phyloP scores from a whole-genome alignment of 2,888 invertebrate genomes.

The Campoplex nolae region DNA sequence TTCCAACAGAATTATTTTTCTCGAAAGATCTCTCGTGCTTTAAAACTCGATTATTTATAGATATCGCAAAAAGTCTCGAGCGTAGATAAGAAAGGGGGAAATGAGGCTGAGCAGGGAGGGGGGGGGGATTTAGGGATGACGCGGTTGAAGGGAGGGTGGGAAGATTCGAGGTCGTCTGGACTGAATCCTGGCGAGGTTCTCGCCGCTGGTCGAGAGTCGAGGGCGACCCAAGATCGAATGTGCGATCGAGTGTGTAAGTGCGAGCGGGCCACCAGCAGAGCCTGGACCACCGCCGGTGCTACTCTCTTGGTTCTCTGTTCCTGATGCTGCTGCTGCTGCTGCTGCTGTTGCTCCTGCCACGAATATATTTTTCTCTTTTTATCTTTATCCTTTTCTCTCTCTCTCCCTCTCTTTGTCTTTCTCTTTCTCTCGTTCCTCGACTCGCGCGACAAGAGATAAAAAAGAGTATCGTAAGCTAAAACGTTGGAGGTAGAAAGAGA shows the following conservation, averaged over 20 bases:
- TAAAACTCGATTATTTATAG: not conserved
- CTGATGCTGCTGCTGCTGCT: constrained; percentile 59
- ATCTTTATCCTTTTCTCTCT: constrained; percentile 24
- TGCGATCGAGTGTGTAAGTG: constrained; percentile 82
- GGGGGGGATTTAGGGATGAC: constrained; percentile 26
- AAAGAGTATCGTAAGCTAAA: constrained; percentile 63
- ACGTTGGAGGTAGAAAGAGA: constrained; percentile 26
- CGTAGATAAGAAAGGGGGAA: constrained; percentile 17
- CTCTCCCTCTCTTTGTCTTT: constrained; percentile 14
- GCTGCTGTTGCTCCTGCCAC: constrained; percentile 60
- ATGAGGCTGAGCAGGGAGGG: not conserved
- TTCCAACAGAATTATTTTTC: not conserved
- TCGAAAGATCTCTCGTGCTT: not conserved
- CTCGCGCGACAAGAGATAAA: constrained; percentile 64
- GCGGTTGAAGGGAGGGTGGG: constrained; percentile 36
- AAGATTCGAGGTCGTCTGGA: constrained; percentile 66
- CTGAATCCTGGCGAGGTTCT: constrained; percentile 56
- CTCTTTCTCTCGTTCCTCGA: constrained; percentile 46
- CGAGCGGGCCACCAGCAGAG: constrained; percentile 85
- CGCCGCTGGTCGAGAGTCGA: constrained; percentile 58
- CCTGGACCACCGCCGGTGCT: constrained; percentile 81
- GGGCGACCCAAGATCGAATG: constrained; percentile 75
- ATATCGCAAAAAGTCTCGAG: constrained; percentile 20
- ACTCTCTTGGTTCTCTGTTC: constrained; percentile 60
- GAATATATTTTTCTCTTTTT: constrained; percentile 57